Evolutionary conservation across 2,113 vertebrate genomes (phyloP), one percentile per base, ranked within the genome.

Genomic region (Psittacara wagleri): DNA sequence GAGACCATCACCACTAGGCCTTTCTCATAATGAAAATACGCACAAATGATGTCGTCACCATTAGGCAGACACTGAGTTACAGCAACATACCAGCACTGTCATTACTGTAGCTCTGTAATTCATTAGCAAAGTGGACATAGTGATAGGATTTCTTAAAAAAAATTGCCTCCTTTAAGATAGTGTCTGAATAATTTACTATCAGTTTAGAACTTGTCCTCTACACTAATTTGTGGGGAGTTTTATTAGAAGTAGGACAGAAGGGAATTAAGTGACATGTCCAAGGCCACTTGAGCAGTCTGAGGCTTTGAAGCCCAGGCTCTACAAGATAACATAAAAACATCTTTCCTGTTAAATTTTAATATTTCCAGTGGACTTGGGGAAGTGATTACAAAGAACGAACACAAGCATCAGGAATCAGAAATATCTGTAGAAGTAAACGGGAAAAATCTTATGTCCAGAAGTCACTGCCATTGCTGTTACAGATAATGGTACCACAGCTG

Each of bases 371-470:
- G 75, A 87, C 48, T 66, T 74, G 76, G 68, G 84, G 93, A 95
- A 90, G 39, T 18, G 39, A 90, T 89, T 82, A 83, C 24, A 72
- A 83, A 44, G 55, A 92, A 69, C 0, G 0, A 82, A 89, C 95
- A 75, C 75, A 94, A 97, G 77, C 49, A 77, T 92, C 72, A 90
- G 75, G 70, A 11, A 39, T 88, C 70, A 91, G 83, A 86, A 86
- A 76, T 54, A 94, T 96, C 62, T 79, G 66, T 35, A 94, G 92
- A 94, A 90, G 91, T 96, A 96, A 96, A 94, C 83, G 88, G 46
- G 13, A 75, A 96, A 87, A 96, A 88, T 96, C 97, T 97, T 96
- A 94, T 93, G 88, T 96, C 94, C 96, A 85, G 87, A 96, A 96
- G 95, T 95, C 96, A 72, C 52, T 94, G 74, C 94, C 91, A 75